phyloP scores from a whole-genome alignment of 2,797 vertebrate species.

The Sternarchorhynchus goeldii region DNA sequence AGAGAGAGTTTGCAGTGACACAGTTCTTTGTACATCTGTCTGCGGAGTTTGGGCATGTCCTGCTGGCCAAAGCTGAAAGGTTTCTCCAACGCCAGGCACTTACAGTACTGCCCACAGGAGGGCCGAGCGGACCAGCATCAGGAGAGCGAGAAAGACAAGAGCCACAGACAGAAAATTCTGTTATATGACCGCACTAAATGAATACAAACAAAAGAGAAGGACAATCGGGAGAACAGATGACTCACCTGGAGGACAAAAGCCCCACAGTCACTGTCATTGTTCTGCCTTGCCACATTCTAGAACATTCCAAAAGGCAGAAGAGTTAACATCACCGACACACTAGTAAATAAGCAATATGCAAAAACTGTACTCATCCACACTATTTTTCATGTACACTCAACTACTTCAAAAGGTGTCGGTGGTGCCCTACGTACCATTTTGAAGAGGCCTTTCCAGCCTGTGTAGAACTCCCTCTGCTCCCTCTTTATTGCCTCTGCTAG shows the following conservation, averaged over 20 bases:
- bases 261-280: slow-evolving; percentile 93
- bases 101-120: slow-evolving; percentile 82
- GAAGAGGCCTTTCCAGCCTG: slow-evolving; percentile 88
- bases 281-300: slow-evolving; percentile 91
- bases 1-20: slow-evolving; percentile 91
- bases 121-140: background rate
- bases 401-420: background rate
- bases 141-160: background rate
- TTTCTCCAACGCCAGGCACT: slow-evolving; percentile 88
- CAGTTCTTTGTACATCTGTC: slow-evolving; percentile 95
- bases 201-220: background rate
- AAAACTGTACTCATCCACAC: background rate
- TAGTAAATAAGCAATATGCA: background rate
- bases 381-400: background rate
- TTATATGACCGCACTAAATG: background rate
- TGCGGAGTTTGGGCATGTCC: slow-evolving; percentile 91
- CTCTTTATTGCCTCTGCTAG: slow-evolving; percentile 91
- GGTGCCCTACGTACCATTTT: slow-evolving; percentile 82
- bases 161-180: background rate
- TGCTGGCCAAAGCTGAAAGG: slow-evolving; percentile 89
- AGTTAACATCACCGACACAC: slow-evolving; percentile 20
- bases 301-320: slow-evolving; percentile 53
- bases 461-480: slow-evolving; percentile 82
- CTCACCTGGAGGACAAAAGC: slow-evolving; percentile 92
- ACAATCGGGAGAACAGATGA: background rate